Conservation (phyloP, 2,797 vertebrate species). For the Halcyon leucocephala region DNA sequence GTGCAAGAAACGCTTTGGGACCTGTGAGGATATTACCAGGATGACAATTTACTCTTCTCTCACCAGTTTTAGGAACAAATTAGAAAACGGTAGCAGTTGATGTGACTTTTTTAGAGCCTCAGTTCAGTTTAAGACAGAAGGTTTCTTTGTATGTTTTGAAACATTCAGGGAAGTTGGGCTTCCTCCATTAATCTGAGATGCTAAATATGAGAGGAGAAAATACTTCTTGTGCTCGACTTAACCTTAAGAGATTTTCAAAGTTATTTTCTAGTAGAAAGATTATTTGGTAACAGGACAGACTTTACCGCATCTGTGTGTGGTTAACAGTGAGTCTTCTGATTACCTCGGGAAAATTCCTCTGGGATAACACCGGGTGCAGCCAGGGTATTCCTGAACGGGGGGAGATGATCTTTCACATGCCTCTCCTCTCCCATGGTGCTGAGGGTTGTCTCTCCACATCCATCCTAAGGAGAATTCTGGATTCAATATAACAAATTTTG, state of each 20-base stretch:
- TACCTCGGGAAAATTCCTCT: not conserved
- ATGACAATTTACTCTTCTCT: not conserved
- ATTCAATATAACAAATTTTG: not conserved
- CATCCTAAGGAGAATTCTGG: not conserved
- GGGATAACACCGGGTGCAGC: not conserved
- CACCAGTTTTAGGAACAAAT: not conserved
- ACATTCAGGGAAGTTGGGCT: not conserved
- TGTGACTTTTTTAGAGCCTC: not conserved
- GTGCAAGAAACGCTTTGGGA: not conserved
- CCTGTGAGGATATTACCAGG: not conserved
- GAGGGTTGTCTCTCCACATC: not conserved
- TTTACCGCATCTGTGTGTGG: not conserved
- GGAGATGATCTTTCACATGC: not conserved
- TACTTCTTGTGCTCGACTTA: not conserved
- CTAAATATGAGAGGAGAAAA: not conserved
- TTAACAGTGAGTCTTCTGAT: not conserved
- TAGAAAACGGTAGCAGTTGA: not conserved
- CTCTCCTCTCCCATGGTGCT: not conserved
- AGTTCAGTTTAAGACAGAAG: not conserved
- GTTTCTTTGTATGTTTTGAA: not conserved
- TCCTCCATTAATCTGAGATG: not conserved
- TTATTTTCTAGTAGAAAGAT: not conserved
- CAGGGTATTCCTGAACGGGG: not conserved
- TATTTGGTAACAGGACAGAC: not conserved
- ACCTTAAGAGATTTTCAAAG: not conserved